Evolutionary conservation across 37 sponge, comb jelly and placozoan genomes (phyloP).

Genomic region (Ephydatia muelleri): DNA sequence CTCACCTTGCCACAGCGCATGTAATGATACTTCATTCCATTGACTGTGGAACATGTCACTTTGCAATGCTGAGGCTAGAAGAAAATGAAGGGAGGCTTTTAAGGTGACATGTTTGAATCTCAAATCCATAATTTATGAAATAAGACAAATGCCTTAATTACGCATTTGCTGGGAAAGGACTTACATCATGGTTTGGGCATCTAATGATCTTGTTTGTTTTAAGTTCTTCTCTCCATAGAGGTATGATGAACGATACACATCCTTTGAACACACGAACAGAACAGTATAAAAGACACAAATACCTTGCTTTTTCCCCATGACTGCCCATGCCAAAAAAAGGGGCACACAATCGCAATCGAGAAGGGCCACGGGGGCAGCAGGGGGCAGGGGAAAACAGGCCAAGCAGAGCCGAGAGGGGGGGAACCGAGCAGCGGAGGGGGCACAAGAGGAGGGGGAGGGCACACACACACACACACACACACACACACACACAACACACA

Average conservation of each 20-base stretch:
- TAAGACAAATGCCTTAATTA: background rate
- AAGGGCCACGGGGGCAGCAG: too few species aligned
- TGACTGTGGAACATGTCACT: slow-evolving; percentile 62
- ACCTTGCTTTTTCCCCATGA: too few species aligned
- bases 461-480: too few species aligned
- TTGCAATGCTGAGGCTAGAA: slow-evolving; percentile 30
- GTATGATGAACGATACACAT: slow-evolving; percentile 52
- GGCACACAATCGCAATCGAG: too few species aligned
- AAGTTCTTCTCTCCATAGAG: slow-evolving; percentile 53
- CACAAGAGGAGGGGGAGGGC: too few species aligned
- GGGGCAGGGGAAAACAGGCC: too few species aligned
- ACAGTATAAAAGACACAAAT: background rate
- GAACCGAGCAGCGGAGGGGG: too few species aligned
- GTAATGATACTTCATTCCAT: slow-evolving; percentile 73
- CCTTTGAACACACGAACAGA: background rate
- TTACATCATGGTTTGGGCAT: slow-evolving; percentile 45
- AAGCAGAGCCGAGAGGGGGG: too few species aligned
- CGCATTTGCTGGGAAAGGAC: background rate
- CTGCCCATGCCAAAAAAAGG: too few species aligned
- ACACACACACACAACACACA: too few species aligned
- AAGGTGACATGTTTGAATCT: background rate
- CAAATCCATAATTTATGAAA: background rate
- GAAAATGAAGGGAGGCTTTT: background rate
- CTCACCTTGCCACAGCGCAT: slow-evolving; percentile 50
- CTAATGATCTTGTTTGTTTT: slow-evolving; percentile 36